Base-by-base conservation (phyloP, 2,797 vertebrate species). In the Zenarchopterus dispar region DNA sequence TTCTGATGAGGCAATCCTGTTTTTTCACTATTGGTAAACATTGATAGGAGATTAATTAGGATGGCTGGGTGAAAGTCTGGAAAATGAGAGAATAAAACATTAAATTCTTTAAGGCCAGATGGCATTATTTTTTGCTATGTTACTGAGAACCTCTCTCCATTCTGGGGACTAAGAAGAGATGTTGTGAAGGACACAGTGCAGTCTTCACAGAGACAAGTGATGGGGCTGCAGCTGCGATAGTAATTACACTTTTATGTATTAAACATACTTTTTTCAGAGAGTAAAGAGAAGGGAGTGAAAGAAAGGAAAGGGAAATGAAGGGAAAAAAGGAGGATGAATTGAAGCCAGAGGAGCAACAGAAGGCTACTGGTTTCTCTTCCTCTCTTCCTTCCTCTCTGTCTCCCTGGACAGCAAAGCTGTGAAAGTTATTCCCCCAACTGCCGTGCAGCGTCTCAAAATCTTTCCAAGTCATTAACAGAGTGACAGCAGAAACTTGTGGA, bases 221-320 rank as follows among this genome's bases (percentile, higher is more conserved):
- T 54, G 62, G 62, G 67, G 77, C 60, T 59, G 69, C 84, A 91
- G 84, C 84, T 92, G 91, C 62, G 61, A 83, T 80, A 76, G 82
- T 75, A 85, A 91, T 93, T 89, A 90, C 69, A 74, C 75, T 71
- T 83, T 87, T 89, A 90, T 88, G 89, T 80, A 78, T 89, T 88
- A 85, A 89, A 88, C 86, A 89, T 85, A 84, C 75, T 73, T 85
- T n/a, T 84, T 79, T 73, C 63, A 56, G 70, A 74, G 58, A 70
- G 75, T 70, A 54, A 58, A 73, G 48, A 60, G 62, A 59, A 66
- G 64, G 48, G 58, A 71, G 53, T 46, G 54, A 54, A 65, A 57
- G 65, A 63, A 62, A 75, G 50, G 57, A 71, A 51, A 65, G 72
- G 71, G 63, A 80, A 75, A 73, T 22, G 56, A 72, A 74, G 67